phyloP scores from a whole-genome alignment of 2,113 vertebrate genomes.

The Aspiorhynchus laticeps region DNA sequence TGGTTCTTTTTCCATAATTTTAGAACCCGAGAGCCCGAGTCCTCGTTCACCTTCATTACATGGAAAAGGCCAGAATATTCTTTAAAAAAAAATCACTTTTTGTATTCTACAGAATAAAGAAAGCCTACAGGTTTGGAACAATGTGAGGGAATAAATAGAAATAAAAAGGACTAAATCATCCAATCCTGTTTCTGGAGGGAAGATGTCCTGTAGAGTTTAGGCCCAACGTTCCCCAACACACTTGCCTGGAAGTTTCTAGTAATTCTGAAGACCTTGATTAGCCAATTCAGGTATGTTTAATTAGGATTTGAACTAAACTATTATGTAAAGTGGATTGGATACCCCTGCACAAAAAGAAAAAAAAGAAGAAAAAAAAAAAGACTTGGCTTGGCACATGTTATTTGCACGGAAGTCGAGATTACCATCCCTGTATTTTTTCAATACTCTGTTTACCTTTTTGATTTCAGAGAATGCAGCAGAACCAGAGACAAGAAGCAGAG shows the following conservation, averaged over 20 bases:
- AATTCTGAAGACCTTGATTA: neutral
- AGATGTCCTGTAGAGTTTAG: neutral
- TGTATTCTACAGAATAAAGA: neutral
- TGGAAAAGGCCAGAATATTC: neutral
- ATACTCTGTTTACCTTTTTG: neutral
- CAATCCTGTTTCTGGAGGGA: neutral
- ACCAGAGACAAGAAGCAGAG: neutral
- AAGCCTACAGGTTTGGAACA: neutral
- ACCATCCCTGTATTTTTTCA: neutral
- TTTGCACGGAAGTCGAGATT: neutral
- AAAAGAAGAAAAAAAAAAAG: neutral
- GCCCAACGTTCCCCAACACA: neutral
- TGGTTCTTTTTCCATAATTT: neutral
- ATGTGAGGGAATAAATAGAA: neutral
- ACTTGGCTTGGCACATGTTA: neutral
- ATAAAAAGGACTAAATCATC: neutral
- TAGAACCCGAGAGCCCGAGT: neutral
- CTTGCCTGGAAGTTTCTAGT: neutral
- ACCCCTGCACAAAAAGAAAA: neutral
- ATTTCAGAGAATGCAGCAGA: neutral
- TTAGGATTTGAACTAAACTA: neutral
- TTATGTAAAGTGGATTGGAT: neutral
- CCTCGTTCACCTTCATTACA: neutral
- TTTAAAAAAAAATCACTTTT: neutral
- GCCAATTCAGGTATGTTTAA: neutral